Conservation (phyloP, 2,113 vertebrate species). For the Myotis yumanensis region DNA sequence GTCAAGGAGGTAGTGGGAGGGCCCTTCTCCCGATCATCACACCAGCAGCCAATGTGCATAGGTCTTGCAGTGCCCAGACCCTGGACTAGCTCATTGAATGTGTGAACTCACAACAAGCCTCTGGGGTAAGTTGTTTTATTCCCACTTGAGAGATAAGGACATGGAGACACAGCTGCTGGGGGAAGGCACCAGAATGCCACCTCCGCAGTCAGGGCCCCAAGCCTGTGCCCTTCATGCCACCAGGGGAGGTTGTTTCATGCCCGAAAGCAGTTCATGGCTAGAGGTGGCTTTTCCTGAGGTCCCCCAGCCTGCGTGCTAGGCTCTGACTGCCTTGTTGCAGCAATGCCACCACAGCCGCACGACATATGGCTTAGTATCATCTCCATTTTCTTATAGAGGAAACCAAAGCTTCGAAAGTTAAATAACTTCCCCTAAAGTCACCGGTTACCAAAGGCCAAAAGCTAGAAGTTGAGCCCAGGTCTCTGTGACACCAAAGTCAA, state of each 20-base stretch:
- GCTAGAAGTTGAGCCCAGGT: neutral
- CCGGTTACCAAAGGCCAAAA: neutral
- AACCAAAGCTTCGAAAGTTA: neutral
- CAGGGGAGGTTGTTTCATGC: neutral
- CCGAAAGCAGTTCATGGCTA: neutral
- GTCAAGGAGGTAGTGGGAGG: neutral
- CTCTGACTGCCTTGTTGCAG: neutral
- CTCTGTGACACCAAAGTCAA: neutral
- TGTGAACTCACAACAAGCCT: neutral
- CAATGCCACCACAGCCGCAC: neutral
- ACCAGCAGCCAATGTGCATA: neutral
- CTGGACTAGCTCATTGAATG: neutral
- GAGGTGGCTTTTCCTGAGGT: neutral
- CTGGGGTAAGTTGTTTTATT: neutral
- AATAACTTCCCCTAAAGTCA: neutral
- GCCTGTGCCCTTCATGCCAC: neutral
- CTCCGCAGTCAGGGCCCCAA: rapidly evolving
- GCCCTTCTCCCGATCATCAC: neutral
- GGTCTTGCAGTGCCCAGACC: neutral
- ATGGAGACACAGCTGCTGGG: neutral
- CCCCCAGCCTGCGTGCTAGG: neutral
- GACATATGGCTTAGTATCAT: neutral
- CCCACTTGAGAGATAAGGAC: neutral
- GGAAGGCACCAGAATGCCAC: neutral
- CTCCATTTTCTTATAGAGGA: neutral